Conservation (phyloP, 2,113 vertebrate genomes). For the Chelonoidis abingdonii region DNA sequence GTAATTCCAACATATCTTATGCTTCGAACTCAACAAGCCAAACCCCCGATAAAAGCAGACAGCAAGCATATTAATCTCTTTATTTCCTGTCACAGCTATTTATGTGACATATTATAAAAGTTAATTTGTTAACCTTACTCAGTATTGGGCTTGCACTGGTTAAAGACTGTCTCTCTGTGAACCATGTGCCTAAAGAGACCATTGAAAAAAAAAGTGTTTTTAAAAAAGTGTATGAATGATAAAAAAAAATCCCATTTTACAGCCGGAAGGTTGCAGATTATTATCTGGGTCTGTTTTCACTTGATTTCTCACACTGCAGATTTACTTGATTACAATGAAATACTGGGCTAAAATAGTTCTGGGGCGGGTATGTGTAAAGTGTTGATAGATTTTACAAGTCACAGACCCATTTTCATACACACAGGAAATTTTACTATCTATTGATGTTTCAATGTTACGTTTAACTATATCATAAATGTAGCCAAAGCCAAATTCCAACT, state of each 20-base stretch:
- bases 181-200: not conserved
- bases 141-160: not conserved
- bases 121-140: not conserved
- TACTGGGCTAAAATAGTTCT: not conserved
- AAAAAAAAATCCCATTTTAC: conserved; percentile 7
- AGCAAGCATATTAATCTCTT: fast-evolving
- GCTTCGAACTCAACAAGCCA: fast-evolving
- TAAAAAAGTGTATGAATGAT: not conserved
- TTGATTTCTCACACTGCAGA: not conserved
- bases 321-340: conserved; percentile 16
- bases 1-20: fast-evolving
- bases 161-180: not conserved
- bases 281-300: conserved; percentile 33
- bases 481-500: not conserved
- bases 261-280: conserved; percentile 11
- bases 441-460: not conserved
- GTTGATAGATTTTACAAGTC: not conserved
- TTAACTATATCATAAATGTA: not conserved
- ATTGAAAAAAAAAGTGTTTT: not conserved
- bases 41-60: not conserved
- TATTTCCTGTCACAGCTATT: not conserved
- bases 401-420: not conserved
- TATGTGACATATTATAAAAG: fast-evolving
- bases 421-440: not conserved
- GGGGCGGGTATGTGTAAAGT: not conserved